Base-by-base conservation (phyloP, 2,888 invertebrate genomes). In the Apodemia hepburni region DNA sequence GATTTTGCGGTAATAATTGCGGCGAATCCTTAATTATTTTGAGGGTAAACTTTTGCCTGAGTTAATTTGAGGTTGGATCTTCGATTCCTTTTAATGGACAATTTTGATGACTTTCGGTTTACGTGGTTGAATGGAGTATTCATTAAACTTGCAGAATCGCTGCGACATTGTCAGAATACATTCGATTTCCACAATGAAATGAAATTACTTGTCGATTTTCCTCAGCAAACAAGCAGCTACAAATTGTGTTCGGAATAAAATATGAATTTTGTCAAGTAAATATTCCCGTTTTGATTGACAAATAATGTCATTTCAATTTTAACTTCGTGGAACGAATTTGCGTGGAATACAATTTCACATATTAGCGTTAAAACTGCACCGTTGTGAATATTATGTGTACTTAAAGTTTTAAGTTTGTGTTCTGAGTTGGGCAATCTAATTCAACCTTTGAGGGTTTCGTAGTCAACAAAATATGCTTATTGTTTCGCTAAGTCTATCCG, bases 21-120 rank as follows among this genome's bases (percentile, higher is more conserved):
- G 90, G 91, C 79, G 86, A 87, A 89, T 90, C 90, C 87, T 86
- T 90, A 90, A 91, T 91, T 91, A 90, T 90, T 91, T 91, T 84
- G 89, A 85, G 90, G 90, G 89, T 90, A 90, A 91, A 90, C 90
- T 91, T 90, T 87, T 77, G 76, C 81, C 74, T 71, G 81, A 90
- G 90, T 90, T 88, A 91, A 91, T 90, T 91, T 89, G 82, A 83
- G 78, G 81, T 76, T 84, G 84, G 79, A 80, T 82, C 84, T 85
- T 87, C 82, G 82, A 82, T 84, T 86, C 84, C 82, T 81, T 85
- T 87, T 88, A 89, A 90, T 88, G 87, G 88, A 85, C 85, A 88
- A 87, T 86, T 88, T 87, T 82, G 83, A 82, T 84, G 85, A 87
- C 85, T 87, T 81, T 82, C 84, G 89, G 88, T 89, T 90, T 88